Percentiles rank a stretch among this genome's conserved stretches.
Evolutionary conservation across 2,797 vertebrate species (phyloP).

Genomic region (Prionace glauca): DNA sequence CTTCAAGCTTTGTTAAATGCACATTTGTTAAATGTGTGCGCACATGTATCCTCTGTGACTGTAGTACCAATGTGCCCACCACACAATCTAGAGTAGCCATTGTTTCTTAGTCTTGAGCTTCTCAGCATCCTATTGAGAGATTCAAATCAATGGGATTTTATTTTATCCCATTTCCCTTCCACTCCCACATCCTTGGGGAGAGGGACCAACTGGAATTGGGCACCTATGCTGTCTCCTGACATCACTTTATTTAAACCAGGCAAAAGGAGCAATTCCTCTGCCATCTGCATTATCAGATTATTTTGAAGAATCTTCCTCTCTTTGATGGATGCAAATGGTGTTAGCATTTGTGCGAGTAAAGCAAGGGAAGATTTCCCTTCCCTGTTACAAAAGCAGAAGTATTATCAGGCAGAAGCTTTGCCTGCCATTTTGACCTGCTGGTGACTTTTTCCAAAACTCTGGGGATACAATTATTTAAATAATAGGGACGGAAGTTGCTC

Average conservation of each 20-base stretch:
- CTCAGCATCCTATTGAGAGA: background rate
- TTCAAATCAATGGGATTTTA: background rate
- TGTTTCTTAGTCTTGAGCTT: background rate
- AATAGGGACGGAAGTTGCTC: background rate
- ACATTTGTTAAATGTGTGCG: background rate
- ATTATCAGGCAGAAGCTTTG: background rate
- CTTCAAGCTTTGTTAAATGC: background rate
- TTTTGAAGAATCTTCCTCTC: background rate
- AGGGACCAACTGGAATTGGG: background rate
- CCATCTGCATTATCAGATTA: background rate
- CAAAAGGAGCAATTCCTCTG: background rate
- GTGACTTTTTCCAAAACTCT: background rate
- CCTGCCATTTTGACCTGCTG: background rate
- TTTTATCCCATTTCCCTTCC: background rate
- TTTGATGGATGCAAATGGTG: too few species aligned
- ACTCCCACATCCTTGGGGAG: background rate
- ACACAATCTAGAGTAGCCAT: too few species aligned
- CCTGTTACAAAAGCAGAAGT: background rate
- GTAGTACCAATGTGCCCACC: too few species aligned
- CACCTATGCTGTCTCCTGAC: too few species aligned
- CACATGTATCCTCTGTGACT: too few species aligned
- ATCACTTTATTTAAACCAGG: background rate
- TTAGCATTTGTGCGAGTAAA: background rate
- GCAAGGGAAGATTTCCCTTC: background rate
- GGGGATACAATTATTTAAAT: background rate